These are phyloP conservation scores for Eretmocerus hayati DNA, from an alignment of 2,888 invertebrate genomes.

Conservation along the genomic window DNA sequence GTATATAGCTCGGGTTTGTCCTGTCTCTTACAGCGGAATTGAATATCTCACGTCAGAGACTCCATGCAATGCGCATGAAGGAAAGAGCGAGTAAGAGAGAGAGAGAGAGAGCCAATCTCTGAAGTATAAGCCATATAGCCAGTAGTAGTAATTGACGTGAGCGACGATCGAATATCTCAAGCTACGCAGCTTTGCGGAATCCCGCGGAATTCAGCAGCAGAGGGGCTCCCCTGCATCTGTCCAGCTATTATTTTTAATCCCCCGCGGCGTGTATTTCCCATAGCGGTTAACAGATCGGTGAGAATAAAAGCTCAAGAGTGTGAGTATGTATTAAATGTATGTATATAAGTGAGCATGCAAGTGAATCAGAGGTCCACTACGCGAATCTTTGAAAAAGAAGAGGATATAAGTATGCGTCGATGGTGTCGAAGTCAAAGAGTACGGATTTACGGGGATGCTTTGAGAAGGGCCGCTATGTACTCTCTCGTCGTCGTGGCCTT, in stretches of 20 bases:
- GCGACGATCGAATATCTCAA: conserved; percentile 19
- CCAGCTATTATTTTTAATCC: conserved; percentile 41
- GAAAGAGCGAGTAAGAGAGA: background rate
- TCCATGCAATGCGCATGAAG: background rate
- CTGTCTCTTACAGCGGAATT: conserved; percentile 18
- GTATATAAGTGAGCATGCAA: no score
- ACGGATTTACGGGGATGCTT: conserved; percentile 47
- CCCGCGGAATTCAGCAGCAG: no score
- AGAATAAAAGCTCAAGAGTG: conserved; percentile 13
- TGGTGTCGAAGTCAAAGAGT: conserved; percentile 42
- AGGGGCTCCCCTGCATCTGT: conserved; percentile 11
- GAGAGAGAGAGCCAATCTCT: no score
- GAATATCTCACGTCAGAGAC: conserved; percentile 19
- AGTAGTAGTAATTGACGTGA: conserved; percentile 21
- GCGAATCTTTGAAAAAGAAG: no score
- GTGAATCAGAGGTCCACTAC: no score
- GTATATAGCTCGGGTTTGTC: conserved; percentile 3
- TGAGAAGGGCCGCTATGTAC: conserved; percentile 45
- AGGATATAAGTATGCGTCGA: conserved; percentile 46
- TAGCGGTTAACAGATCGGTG: conserved; percentile 17
- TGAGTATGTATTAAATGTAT: no score
- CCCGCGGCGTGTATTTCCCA: conserved; percentile 27
- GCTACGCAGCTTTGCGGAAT: background rate
- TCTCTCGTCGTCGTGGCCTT: conserved; percentile 46
- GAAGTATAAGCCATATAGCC: no score